Evolutionary conservation across 2,888 invertebrate species (phyloP).

Genomic region (Sinhomidia bicolor): DNA sequence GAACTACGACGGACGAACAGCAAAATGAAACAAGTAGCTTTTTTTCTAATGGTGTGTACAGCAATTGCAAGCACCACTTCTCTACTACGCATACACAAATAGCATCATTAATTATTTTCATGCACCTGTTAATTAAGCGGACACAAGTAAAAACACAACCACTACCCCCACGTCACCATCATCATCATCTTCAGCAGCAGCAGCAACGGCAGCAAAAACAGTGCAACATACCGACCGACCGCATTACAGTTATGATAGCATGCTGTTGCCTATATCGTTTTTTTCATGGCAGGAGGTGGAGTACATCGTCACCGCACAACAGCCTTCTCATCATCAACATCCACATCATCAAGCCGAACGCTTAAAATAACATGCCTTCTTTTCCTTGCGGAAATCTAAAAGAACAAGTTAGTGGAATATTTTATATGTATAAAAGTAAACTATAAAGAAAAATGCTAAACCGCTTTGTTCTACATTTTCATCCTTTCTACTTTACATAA

Average conservation of each 20-base stretch:
- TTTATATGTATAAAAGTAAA: neutral
- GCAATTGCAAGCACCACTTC: constrained; percentile 38
- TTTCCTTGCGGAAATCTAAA: constrained; percentile 38
- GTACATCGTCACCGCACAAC: neutral
- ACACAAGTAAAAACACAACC: constrained; percentile 55
- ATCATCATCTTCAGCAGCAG: too few relatives aligned
- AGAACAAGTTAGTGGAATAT: constrained; percentile 36
- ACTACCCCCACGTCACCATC: constrained; percentile 8
- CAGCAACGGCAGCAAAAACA: constrained; percentile 17
- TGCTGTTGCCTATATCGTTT: constrained; percentile 47
- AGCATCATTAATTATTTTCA: constrained; percentile 73
- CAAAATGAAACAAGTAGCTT: constrained; percentile 16
- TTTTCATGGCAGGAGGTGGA: constrained; percentile 67
- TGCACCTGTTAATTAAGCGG: constrained; percentile 73
- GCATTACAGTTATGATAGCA: constrained; percentile 68
- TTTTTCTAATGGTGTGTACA: neutral
- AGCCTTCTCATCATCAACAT: constrained; percentile 39
- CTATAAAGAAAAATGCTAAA: neutral
- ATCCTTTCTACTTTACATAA: neutral
- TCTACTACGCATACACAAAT: constrained; percentile 62
- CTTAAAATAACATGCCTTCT: constrained; percentile 9
- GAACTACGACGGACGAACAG: neutral
- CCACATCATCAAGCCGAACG: neutral
- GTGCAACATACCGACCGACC: constrained; percentile 28
- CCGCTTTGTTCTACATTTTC: constrained; percentile 39